Evolutionary conservation across 2,113 vertebrate species (phyloP).

Genomic region (Mustela lutreola): DNA sequence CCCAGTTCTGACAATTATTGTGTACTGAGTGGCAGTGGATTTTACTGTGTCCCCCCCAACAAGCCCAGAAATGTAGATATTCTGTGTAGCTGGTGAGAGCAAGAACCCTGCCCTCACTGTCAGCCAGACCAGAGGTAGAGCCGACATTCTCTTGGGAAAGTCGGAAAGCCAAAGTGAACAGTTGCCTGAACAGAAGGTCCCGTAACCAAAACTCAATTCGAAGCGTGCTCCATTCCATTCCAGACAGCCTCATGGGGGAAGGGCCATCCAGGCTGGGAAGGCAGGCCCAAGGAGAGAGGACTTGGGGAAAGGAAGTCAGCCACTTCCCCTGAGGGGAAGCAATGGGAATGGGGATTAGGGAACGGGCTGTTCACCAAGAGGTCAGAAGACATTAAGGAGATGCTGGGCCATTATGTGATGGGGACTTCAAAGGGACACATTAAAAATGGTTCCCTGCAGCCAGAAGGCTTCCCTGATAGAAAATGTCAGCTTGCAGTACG

Average conservation of each 20-base stretch:
- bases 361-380: neutral
- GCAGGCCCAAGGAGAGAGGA: neutral
- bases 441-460: neutral
- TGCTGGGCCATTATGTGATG: accelerated
- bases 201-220: neutral
- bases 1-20: neutral
- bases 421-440: neutral
- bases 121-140: neutral
- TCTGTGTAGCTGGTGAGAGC: neutral
- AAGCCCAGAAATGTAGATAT: neutral
- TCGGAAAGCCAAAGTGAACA: neutral
- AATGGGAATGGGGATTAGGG: neutral
- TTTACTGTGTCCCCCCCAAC: neutral
- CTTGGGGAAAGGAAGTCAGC: neutral
- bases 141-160: neutral
- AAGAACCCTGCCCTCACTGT: neutral
- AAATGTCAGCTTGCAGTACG: no score
- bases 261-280: neutral
- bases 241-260: neutral
- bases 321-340: no score
- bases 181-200: neutral
- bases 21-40: neutral
- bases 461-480: neutral
- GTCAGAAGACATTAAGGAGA: neutral
- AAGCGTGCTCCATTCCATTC: neutral